Conservation (phyloP, 2,113 vertebrate genomes). For the Labrus mixtus region DNA sequence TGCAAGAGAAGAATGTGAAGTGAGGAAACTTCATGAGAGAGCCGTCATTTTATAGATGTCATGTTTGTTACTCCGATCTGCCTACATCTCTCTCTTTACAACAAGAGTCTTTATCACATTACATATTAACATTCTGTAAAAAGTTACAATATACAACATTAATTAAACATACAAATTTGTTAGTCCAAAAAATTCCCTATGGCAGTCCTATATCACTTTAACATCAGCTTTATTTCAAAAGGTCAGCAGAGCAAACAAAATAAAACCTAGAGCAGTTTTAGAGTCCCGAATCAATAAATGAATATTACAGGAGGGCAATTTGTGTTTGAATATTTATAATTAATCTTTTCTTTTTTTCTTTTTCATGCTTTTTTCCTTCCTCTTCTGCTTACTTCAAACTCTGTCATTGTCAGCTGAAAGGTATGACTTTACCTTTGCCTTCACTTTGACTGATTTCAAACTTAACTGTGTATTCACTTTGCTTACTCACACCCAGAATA, state of each 20-base stretch:
- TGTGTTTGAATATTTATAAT: conserved; percentile 21
- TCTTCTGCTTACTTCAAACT: conserved; percentile 57
- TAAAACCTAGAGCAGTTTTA: neutral
- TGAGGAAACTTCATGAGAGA: conserved; percentile 47
- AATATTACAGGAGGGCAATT: no score
- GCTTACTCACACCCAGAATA: neutral
- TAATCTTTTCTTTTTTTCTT: conserved; percentile 51
- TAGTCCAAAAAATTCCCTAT: no score
- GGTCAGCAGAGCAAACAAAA: neutral
- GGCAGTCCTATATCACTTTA: neutral
- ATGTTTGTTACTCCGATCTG: conserved; percentile 30
- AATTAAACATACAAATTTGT: no score
- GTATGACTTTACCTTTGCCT: conserved; percentile 78
- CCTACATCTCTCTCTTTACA: neutral
- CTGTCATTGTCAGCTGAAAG: conserved; percentile 81
- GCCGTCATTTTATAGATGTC: conserved; percentile 34
- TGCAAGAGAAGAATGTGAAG: conserved; percentile 53
- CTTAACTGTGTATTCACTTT: neutral
- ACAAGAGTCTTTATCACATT: neutral
- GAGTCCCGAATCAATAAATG: neutral
- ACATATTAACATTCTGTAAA: neutral
- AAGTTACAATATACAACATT: no score
- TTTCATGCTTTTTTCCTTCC: conserved; percentile 62
- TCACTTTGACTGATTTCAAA: conserved; percentile 46
- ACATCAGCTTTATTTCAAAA: neutral